These are phyloP conservation scores for Poecilobothrus nobilitatus DNA, from an alignment of 2,888 invertebrate genomes.

Conservation along the genomic window DNA sequence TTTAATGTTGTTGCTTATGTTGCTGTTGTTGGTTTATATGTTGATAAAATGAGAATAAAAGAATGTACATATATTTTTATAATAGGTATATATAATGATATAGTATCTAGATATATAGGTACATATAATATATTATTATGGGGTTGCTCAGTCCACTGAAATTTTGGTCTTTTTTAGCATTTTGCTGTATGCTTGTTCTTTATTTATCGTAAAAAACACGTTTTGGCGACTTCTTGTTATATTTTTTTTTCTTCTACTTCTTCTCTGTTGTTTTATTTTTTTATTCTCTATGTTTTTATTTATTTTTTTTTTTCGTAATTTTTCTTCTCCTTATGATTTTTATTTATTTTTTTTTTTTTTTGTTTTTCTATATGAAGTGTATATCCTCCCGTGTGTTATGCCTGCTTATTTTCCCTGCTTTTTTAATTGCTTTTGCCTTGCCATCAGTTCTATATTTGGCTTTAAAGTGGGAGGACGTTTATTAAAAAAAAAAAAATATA, in stretches of 20 bases:
- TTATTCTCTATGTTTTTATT: neutral
- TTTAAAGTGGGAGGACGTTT: constrained; percentile 11
- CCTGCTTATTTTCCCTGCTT: neutral
- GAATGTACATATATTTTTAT: neutral
- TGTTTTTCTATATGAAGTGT: neutral
- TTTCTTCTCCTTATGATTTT: neutral
- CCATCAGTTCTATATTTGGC: constrained; percentile 10
- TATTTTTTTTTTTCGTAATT: neutral
- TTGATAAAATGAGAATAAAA: neutral
- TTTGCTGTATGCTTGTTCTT: neutral
- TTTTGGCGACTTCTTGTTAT: constrained; percentile 1
- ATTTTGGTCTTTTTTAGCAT: neutral
- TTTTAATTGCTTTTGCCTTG: constrained; percentile 7
- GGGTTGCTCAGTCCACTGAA: neutral
- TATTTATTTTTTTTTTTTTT: neutral
- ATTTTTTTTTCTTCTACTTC: too few relatives aligned
- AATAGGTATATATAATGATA: too few relatives aligned
- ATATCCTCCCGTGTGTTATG: constrained; percentile 3
- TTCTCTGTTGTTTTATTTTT: neutral
- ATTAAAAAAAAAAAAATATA: neutral
- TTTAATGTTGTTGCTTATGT: too few relatives aligned
- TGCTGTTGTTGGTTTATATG: too few relatives aligned
- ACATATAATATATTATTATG: neutral
- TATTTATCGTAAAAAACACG: constrained; percentile 4
- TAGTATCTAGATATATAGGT: too few relatives aligned